phyloP scores from a whole-genome alignment of 2,797 vertebrate species.

The Manis crassicaudata region DNA sequence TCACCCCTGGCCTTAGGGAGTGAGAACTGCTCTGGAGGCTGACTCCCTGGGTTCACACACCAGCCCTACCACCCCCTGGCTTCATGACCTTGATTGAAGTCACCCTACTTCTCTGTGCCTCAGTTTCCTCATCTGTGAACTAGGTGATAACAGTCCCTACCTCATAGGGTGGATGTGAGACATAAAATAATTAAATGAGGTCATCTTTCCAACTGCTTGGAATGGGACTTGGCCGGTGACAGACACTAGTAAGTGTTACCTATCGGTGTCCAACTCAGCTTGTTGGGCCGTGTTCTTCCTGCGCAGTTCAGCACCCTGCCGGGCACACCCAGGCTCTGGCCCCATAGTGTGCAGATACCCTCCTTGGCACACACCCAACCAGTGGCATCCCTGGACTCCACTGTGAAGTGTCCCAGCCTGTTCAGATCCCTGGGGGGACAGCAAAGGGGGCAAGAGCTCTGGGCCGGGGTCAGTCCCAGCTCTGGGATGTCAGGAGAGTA shows the following conservation, averaged over 20 bases:
- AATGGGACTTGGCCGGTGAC: accelerated
- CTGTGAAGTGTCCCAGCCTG: neutral
- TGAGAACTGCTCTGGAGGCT: neutral
- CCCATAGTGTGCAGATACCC: accelerated
- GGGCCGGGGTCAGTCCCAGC: neutral
- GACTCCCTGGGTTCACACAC: neutral
- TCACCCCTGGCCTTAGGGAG: neutral
- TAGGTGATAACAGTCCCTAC: neutral
- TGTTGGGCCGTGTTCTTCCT: neutral
- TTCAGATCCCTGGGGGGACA: neutral
- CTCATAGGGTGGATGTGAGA: neutral
- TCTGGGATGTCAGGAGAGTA: neutral
- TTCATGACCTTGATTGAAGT: neutral
- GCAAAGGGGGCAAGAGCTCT: neutral
- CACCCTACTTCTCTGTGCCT: neutral
- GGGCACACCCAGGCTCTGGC: neutral
- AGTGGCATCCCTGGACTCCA: neutral
- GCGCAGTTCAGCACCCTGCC: too few species aligned
- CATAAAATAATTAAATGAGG: neutral
- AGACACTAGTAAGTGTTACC: neutral
- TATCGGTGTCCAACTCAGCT: neutral
- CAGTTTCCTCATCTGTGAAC: slow-evolving; percentile 18
- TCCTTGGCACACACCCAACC: neutral
- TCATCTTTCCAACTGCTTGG: neutral
- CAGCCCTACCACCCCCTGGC: neutral